Conservation (phyloP, 2,888 invertebrate genomes). For the Lamellibrachia satsuma region DNA sequence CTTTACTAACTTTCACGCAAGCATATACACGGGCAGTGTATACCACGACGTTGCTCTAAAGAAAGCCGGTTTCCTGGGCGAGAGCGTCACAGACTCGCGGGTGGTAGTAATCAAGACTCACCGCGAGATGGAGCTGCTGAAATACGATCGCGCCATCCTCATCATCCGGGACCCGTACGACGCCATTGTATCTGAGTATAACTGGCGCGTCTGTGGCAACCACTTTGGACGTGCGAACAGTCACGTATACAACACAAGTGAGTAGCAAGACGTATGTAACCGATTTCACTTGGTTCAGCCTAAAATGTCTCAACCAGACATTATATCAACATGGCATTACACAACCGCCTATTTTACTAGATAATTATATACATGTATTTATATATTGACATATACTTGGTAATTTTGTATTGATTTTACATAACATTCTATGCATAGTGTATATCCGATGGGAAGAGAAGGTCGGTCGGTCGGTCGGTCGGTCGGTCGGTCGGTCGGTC, state of each 20-base stretch:
- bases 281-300: too few species aligned
- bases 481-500: too few species aligned
- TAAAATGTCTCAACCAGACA: too few species aligned
- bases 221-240: background rate
- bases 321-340: too few species aligned
- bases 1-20: background rate
- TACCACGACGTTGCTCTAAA: background rate
- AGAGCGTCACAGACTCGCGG: background rate
- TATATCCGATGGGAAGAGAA: too few species aligned
- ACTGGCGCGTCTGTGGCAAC: slow-evolving; percentile 6
- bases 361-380: too few species aligned
- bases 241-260: background rate
- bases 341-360: too few species aligned
- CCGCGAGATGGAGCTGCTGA: background rate
- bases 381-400: too few species aligned
- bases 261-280: background rate
- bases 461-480: too few species aligned
- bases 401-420: too few species aligned
- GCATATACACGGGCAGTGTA: background rate
- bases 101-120: slow-evolving; percentile 12
- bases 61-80: background rate
- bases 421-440: too few species aligned
- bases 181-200: slow-evolving; percentile 1
- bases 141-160: slow-evolving; percentile 1
- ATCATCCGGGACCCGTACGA: slow-evolving; percentile 5